Percentiles rank a stretch among this genome's conserved stretches.
Evolutionary conservation across 2,888 invertebrate genomes (phyloP).

Genomic region (Ptilodon capucinus): DNA sequence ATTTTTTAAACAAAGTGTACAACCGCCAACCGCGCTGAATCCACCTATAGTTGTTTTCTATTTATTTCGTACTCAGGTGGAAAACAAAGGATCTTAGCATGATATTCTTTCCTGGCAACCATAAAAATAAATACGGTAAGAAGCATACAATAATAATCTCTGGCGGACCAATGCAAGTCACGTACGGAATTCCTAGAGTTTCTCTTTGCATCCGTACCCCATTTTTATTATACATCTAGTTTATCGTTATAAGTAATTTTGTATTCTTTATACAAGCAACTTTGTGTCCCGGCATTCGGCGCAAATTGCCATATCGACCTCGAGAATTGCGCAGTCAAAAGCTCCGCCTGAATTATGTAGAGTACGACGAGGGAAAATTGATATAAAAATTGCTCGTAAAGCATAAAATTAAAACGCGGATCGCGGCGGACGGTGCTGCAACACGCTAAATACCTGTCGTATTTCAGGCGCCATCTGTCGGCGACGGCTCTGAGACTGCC

Average conservation of each 20-base stretch:
- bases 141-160: constrained; percentile 18
- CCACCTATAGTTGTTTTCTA: not conserved
- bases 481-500: constrained; percentile 77
- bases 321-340: constrained; percentile 56
- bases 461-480: constrained; percentile 80
- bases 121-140: not conserved
- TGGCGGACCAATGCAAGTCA: constrained; percentile 25
- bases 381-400: constrained; percentile 79
- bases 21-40: no score
- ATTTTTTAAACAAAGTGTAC: no score
- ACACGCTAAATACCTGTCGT: constrained; percentile 82
- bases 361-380: constrained; percentile 70
- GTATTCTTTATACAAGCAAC: constrained; percentile 39
- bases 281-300: constrained; percentile 42
- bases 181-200: constrained; percentile 27
- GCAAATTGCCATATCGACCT: constrained; percentile 62
- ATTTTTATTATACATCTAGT: constrained; percentile 21
- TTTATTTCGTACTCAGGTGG: not conserved
- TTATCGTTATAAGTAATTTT: constrained; percentile 36
- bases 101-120: not conserved
- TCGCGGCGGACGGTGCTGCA: constrained; percentile 75
- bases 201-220: constrained; percentile 14
- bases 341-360: constrained; percentile 61
- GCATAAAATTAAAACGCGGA: constrained; percentile 79
- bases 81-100: not conserved